Base-by-base conservation (phyloP, 2,113 vertebrate genomes). In the Numenius arquata region DNA sequence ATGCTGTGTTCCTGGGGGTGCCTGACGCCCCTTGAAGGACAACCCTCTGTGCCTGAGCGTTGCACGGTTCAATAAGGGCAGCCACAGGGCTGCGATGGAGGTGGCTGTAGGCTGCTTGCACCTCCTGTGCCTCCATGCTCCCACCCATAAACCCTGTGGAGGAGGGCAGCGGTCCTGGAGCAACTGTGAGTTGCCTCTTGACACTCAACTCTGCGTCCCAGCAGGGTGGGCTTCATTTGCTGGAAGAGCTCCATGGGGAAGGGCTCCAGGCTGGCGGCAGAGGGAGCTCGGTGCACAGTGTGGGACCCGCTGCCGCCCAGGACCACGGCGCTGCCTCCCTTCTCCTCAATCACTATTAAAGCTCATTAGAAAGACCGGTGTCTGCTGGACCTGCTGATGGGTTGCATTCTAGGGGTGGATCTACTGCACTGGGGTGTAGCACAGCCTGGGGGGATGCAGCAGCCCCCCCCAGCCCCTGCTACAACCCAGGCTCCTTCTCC, bases 111-210 rank as follows among this genome's bases (percentile, higher is more conserved):
- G 36, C 38, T 58, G 17, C 9, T 47, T 47, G 18, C 27, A 22
- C 14, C 41, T 71, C 5, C 36, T 66, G 4, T 25, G 11, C 22
- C 43, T 68, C 11, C 2, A 0, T 15, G 4, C 25, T 73, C 5
- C 23, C 27, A 3, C 14, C 9, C 8, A 0, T 36, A 10, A 56
- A 36, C 9, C 12, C 36, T 3, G 5, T 17, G 30, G n/a, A 50
- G 59, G 11, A 45, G n/a, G 18, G 15, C 34, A 20, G 15, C 0
- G 0, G 13, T 67, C 36, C 45, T 1, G 0, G 34, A 23, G 38
- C 48, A 14, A 14, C 25, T 2, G 0, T 15, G 4, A 2, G 20
- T 30, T 48, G 23, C 27, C 2, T 38, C 9, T n/a, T 53, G 40
- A 29, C 8, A 1, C 55, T 50, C 15, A 17, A 0, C 14, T 53